These are phyloP conservation scores for Lathamus discolor DNA, from an alignment of 2,113 vertebrate genomes.

Conservation along the genomic window DNA sequence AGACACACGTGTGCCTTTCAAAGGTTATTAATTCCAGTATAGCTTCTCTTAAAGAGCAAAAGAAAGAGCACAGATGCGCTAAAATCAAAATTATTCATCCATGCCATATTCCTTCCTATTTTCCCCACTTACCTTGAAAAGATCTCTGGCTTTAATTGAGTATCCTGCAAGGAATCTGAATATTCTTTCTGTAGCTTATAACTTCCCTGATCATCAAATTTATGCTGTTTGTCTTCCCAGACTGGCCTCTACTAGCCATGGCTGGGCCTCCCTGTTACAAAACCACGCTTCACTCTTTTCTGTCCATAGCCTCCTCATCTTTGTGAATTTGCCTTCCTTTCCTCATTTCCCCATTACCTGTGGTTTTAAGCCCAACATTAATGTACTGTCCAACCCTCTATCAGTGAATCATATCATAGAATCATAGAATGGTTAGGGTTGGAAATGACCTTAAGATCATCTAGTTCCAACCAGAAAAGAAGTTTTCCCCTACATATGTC, in stretches of 20 bases:
- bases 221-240: not conserved
- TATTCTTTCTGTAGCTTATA: not conserved
- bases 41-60: not conserved
- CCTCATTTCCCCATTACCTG: not conserved
- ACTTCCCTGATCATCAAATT: not conserved
- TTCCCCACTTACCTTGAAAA: not conserved
- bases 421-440: not conserved
- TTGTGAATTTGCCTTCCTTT: not conserved
- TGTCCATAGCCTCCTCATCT: not conserved
- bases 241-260: not conserved
- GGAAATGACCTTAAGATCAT: not conserved
- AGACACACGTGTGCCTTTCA: rapidly evolving
- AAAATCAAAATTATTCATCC: not conserved
- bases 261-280: not conserved
- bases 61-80: not conserved
- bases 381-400: not conserved
- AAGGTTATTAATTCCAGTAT: not conserved
- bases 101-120: not conserved
- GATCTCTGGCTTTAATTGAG: not conserved
- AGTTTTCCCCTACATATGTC: not conserved
- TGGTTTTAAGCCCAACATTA: not conserved
- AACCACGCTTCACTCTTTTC: not conserved
- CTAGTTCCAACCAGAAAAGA: not conserved
- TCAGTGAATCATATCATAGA: not conserved
- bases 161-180: not conserved